phyloP scores from a whole-genome alignment of 2,888 invertebrate genomes.

The Podotricha telesiphe region DNA sequence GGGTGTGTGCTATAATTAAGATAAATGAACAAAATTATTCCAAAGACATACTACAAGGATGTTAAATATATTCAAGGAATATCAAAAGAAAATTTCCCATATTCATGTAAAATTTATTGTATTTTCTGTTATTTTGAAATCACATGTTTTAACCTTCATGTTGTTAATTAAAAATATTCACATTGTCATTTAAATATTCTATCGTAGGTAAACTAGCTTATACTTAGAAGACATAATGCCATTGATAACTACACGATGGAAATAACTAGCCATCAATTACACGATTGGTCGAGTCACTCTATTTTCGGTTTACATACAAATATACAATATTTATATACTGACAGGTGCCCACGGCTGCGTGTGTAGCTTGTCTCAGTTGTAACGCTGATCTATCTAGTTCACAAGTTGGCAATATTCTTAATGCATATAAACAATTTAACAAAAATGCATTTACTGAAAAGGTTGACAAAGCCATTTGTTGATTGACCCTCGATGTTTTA shows the following conservation, averaged over 20 bases:
- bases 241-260: conserved; percentile 76
- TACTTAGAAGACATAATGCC: conserved; percentile 81
- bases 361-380: background rate
- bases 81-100: conserved; percentile 36
- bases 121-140: conserved; percentile 86
- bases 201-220: conserved; percentile 84
- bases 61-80: background rate
- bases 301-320: conserved; percentile 78
- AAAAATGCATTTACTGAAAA: conserved; percentile 16
- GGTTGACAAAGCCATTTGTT: background rate
- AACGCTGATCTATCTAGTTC: background rate
- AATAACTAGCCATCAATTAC: conserved; percentile 64
- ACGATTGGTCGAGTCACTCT: conserved; percentile 81
- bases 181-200: conserved; percentile 86
- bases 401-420: background rate
- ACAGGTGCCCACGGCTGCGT: conserved; percentile 10
- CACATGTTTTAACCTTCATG: conserved; percentile 86
- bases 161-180: conserved; percentile 87
- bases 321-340: conserved; percentile 76
- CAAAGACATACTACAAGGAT: too few species aligned
- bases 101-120: conserved; percentile 84
- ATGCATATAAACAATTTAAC: conserved; percentile 15
- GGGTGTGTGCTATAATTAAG: too few species aligned
- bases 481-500: conserved; percentile 1
- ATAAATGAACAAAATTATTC: too few species aligned